These are phyloP conservation scores for Caenorhabditis wallacei DNA, from an alignment of 2,888 invertebrate genomes.

Conservation along the genomic window DNA sequence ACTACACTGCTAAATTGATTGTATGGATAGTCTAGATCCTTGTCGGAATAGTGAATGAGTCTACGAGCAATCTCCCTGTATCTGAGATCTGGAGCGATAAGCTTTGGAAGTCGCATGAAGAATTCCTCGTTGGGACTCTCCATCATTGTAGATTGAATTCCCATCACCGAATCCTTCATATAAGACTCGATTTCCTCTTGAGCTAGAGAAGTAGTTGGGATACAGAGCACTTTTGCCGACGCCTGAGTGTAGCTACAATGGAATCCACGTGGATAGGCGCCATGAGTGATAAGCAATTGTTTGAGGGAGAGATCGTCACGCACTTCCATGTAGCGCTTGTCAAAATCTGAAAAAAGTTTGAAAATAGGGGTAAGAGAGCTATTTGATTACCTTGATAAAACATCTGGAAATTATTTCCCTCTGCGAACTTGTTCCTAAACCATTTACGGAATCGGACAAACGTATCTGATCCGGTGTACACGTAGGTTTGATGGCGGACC, in stretches of 20 bases:
- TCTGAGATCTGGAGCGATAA: background rate
- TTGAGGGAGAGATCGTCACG: conserved; percentile 5
- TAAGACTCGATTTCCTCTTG: background rate
- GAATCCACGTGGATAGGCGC: conserved; percentile 9
- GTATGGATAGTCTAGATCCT: background rate
- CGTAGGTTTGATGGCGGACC: background rate
- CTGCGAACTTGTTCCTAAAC: background rate
- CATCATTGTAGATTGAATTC: background rate
- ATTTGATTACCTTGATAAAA: conserved; percentile 11
- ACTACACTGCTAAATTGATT: background rate
- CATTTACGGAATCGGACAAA: background rate
- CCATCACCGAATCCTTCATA: background rate
- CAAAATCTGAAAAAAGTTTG: conserved; percentile 14
- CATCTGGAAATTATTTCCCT: conserved; percentile 5
- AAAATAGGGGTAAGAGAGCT: no score
- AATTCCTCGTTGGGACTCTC: background rate
- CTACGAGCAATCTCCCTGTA: background rate
- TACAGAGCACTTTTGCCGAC: background rate
- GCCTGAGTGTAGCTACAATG: background rate
- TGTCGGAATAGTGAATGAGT: background rate
- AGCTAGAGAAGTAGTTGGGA: background rate
- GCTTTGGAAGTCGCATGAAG: background rate
- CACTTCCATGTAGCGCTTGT: conserved; percentile 8
- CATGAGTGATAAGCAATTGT: conserved; percentile 10
- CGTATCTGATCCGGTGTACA: background rate